Percentiles rank a stretch among this genome's conserved stretches.
Evolutionary conservation across 2,888 invertebrate genomes (phyloP).

Genomic region (Euplexia lucipara): DNA sequence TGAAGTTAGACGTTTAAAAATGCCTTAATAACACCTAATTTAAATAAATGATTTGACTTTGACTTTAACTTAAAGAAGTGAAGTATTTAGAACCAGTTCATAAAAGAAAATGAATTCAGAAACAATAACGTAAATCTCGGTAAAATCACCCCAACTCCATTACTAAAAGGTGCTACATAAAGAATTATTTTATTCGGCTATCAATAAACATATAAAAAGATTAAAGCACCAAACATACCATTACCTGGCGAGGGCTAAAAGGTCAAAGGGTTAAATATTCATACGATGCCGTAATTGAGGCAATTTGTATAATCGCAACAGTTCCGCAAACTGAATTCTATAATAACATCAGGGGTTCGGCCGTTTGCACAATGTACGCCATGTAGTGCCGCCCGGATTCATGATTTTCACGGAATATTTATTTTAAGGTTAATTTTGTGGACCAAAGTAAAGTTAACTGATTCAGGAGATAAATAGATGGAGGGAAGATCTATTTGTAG

Average conservation of each 20-base stretch:
- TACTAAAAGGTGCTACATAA: conserved; percentile 26
- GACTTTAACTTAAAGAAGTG: too few relatives aligned
- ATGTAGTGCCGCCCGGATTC: background rate
- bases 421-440: conserved; percentile 13
- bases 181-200: conserved; percentile 42
- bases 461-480: background rate
- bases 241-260: conserved; percentile 59
- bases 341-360: conserved; percentile 57
- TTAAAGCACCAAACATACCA: conserved; percentile 48
- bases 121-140: background rate
- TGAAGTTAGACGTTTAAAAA: too few relatives aligned
- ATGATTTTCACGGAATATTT: conserved; percentile 8
- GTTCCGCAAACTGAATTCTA: conserved; percentile 66
- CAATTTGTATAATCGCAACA: conserved; percentile 72
- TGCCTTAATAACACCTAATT: too few relatives aligned
- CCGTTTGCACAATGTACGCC: conserved; percentile 47
- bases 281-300: conserved; percentile 68
- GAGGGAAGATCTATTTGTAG: background rate
- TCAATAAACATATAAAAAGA: conserved; percentile 61
- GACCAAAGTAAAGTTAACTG: background rate
- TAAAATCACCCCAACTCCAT: conserved; percentile 11
- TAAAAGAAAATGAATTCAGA: background rate
- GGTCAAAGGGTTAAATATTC: conserved; percentile 70
- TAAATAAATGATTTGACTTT: too few relatives aligned
- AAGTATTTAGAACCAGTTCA: background rate